A percentile compares a stretch with the other conserved stretches of the same genome.
Conservation (phyloP, 2,113 vertebrate species). For the Entelurus aequoreus region DNA sequence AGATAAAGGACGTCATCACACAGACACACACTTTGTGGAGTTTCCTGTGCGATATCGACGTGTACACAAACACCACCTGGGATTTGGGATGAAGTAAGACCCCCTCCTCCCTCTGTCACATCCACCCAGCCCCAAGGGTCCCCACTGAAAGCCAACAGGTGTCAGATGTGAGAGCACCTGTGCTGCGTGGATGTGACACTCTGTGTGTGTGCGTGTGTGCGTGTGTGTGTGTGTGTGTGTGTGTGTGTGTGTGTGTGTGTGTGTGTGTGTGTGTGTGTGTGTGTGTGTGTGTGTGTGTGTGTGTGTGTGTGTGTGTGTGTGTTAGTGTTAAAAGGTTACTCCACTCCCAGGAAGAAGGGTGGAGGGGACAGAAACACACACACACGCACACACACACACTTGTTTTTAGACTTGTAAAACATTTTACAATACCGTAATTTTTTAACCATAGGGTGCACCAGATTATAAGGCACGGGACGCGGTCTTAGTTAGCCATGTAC, state of each 20-base stretch:
- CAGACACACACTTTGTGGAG: slow-evolving; percentile 10
- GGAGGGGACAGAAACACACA: neutral
- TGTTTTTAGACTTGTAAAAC: too few relatives aligned
- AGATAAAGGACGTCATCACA: neutral
- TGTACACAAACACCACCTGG: slow-evolving; percentile 39
- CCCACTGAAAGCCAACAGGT: slow-evolving; percentile 51
- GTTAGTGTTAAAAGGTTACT: neutral
- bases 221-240: neutral
- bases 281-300: neutral
- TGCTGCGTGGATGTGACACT: slow-evolving; percentile 12
- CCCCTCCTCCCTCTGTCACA: slow-evolving; percentile 20
- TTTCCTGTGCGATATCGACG: slow-evolving; percentile 38
- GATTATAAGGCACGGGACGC: too few relatives aligned
- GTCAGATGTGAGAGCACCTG: slow-evolving; percentile 43
- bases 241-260: too few relatives aligned
- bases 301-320: too few relatives aligned
- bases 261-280: neutral
- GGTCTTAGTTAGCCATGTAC: too few relatives aligned
- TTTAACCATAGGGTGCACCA: too few relatives aligned
- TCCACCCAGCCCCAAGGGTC: slow-evolving; percentile 39
- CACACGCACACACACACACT: too few relatives aligned
- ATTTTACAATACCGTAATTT: too few relatives aligned
- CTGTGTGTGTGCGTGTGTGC: slow-evolving; percentile 1
- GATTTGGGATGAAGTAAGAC: slow-evolving; percentile 22
- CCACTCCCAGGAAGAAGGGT: neutral